Conservation (phyloP, 1,140 invertebrate species). For the Thaumetopoea pityocampa region DNA sequence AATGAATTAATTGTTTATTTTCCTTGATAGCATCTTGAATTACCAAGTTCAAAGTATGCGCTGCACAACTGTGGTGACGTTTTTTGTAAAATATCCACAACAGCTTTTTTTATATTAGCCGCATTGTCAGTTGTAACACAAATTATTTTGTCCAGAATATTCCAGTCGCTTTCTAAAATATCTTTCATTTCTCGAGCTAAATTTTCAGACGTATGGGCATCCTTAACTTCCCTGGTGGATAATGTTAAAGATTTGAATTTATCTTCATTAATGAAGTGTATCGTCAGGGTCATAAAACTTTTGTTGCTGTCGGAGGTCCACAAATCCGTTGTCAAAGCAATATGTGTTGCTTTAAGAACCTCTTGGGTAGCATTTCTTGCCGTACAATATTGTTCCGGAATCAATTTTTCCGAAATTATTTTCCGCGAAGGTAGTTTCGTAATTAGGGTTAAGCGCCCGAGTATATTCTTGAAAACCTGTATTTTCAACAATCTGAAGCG, state of each 20-base stretch:
- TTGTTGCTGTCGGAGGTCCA: slow-evolving; percentile 12
- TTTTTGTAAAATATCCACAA: slow-evolving; percentile 3
- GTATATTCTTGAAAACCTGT: slow-evolving; percentile 17
- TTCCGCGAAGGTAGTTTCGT: slow-evolving; percentile 11
- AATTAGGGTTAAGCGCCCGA: slow-evolving; percentile 19
- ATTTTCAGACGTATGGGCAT: slow-evolving; percentile 16
- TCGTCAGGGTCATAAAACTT: slow-evolving; percentile 12
- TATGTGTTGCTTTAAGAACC: slow-evolving; percentile 19
- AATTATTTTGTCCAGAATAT: slow-evolving; percentile 5
- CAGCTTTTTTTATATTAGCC: slow-evolving; percentile 9
- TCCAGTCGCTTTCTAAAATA: slow-evolving; percentile 13
- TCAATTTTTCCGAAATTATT: slow-evolving; percentile 5
- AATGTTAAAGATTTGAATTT: slow-evolving; percentile 12
- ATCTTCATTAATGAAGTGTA: slow-evolving; percentile 10
- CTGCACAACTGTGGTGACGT: slow-evolving; percentile 4
- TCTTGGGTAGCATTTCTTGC: slow-evolving; percentile 16
- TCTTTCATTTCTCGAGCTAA: slow-evolving; percentile 15
- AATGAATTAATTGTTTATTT: slow-evolving; percentile 9
- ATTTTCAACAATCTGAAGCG: slow-evolving; percentile 12
- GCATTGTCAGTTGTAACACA: slow-evolving; percentile 5
- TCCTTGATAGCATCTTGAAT: slow-evolving; percentile 16
- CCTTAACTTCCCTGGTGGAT: slow-evolving; percentile 17
- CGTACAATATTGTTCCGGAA: slow-evolving; percentile 10
- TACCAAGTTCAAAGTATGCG: slow-evolving; percentile 7
- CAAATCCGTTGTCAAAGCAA: slow-evolving; percentile 15